These are phyloP conservation scores for Ammospiza maritima DNA, from an alignment of 2,797 vertebrate species.

Conservation along the genomic window DNA sequence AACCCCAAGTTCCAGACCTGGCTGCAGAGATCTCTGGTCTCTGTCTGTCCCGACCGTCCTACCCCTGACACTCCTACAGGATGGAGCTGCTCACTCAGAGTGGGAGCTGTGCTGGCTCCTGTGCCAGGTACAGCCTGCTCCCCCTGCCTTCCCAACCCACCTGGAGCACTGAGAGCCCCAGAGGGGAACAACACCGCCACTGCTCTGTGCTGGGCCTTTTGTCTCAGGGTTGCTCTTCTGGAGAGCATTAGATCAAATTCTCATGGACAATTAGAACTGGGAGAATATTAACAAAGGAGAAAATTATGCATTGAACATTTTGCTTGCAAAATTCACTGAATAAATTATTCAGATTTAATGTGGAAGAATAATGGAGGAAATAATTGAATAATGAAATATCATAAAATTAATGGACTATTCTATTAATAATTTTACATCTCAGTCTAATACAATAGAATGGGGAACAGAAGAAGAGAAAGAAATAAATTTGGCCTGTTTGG, in stretches of 20 bases:
- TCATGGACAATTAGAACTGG: constrained; percentile 51
- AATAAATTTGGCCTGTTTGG: background rate
- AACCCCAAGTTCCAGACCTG: too few species aligned
- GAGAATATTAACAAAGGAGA: constrained; percentile 66
- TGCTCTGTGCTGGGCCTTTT: background rate
- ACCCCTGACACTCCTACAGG: too few species aligned
- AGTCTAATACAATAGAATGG: background rate
- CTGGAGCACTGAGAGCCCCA: background rate
- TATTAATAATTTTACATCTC: constrained; percentile 57
- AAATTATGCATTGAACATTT: constrained; percentile 64
- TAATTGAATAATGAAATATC: constrained; percentile 71
- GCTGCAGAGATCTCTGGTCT: too few species aligned
- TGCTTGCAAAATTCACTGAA: constrained; percentile 73
- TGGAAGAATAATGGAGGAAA: constrained; percentile 68
- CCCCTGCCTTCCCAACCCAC: background rate
- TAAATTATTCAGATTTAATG: constrained; percentile 69
- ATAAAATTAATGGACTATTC: constrained; percentile 56
- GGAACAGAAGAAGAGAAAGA: background rate
- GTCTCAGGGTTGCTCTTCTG: background rate
- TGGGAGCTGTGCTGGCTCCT: background rate
- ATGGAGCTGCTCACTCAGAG: accelerated
- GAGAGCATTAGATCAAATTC: constrained; percentile 47
- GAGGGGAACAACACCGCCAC: background rate
- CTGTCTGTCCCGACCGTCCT: too few species aligned
- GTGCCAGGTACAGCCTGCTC: background rate